phyloP scores from a whole-genome alignment of 2,113 vertebrate species.

The Malurus cyaneus region DNA sequence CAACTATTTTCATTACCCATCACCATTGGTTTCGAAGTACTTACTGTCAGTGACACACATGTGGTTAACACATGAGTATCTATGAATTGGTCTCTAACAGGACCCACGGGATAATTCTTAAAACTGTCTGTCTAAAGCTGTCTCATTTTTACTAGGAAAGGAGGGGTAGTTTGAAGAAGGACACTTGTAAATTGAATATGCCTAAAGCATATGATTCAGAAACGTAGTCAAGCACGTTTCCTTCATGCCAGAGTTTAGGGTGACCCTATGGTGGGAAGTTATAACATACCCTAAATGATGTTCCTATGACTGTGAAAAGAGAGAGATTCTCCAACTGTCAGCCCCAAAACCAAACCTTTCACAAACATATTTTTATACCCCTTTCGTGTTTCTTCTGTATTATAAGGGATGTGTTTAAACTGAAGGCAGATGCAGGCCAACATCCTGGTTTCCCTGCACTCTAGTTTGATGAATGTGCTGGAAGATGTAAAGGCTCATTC shows the following conservation, averaged over 20 bases:
- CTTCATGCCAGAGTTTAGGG: background rate
- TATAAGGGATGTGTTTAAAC: background rate
- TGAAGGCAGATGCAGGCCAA: background rate
- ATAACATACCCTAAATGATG: background rate
- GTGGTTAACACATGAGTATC: conserved; percentile 73
- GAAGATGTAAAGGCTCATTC: background rate
- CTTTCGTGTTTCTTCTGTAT: background rate
- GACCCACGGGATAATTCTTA: conserved; percentile 60
- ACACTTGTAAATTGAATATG: conserved; percentile 61
- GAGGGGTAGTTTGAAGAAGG: conserved; percentile 62
- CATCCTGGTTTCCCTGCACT: background rate
- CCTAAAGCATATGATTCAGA: background rate
- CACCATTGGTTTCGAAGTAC: conserved; percentile 41
- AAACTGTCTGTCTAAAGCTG: conserved; percentile 60
- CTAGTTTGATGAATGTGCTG: background rate
- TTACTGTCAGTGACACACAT: conserved; percentile 68
- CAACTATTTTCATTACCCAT: conserved; percentile 23
- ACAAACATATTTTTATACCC: background rate
- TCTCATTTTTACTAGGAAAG: conserved; percentile 33
- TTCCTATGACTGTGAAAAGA: background rate
- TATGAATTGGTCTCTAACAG: conserved; percentile 70
- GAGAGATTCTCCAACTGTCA: background rate
- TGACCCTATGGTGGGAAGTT: background rate
- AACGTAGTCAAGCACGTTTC: background rate
- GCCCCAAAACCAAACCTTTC: background rate